phyloP scores from a whole-genome alignment of 2,888 invertebrate genomes.

The Osedax fenrisi region DNA sequence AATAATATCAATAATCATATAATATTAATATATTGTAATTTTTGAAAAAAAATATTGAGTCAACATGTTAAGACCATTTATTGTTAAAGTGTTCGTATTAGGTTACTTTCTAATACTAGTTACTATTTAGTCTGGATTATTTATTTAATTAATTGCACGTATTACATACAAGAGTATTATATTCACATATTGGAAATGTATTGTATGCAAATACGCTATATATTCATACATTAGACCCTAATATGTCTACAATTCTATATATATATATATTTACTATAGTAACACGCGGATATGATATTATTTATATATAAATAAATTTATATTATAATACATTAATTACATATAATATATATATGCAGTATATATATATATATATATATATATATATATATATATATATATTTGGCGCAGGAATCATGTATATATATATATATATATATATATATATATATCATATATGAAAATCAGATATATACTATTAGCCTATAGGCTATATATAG shows the following conservation, averaged over 20 bases:
- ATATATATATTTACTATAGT: constrained; percentile 13
- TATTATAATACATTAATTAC: not conserved
- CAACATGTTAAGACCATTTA: too few relatives aligned
- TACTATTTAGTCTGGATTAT: too few relatives aligned
- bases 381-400: constrained; percentile 6
- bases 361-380: not conserved
- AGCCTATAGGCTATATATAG: not conserved
- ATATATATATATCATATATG: not conserved
- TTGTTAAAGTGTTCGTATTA: too few relatives aligned
- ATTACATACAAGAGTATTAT: too few relatives aligned
- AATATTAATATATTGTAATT: too few relatives aligned
- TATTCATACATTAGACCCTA: too few relatives aligned
- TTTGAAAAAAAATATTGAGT: too few relatives aligned
- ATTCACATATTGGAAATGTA: too few relatives aligned
- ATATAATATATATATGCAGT: constrained; percentile 13
- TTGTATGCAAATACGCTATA: too few relatives aligned
- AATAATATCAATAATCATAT: too few relatives aligned
- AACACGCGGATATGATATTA: not conserved
- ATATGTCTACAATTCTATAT: not conserved
- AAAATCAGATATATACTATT: not conserved
- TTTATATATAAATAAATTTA: constrained; percentile 3
- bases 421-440: constrained; percentile 2
- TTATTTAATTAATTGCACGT: too few relatives aligned
- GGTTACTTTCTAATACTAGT: too few relatives aligned
- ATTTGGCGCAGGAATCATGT: not conserved